Conservation (phyloP, 2,888 invertebrate species). For the Microchrysa polita region DNA sequence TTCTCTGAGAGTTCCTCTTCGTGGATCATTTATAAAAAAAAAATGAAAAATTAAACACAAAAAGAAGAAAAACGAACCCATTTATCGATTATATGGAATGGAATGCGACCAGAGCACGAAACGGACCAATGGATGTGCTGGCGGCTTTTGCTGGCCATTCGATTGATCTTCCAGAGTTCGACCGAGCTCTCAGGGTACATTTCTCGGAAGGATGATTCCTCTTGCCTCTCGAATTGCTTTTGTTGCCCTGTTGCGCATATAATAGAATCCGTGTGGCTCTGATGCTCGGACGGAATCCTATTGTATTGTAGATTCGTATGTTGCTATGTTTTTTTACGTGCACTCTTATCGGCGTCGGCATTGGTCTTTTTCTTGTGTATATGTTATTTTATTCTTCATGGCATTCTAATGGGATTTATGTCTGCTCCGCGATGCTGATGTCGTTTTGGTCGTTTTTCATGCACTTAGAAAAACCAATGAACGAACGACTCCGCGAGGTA, state of each 20-base stretch:
- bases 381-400: slow-evolving; percentile 21
- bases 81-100: slow-evolving; percentile 15
- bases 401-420: slow-evolving; percentile 34
- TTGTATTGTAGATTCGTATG: too few relatives aligned
- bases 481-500: too few relatives aligned
- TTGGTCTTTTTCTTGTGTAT: neutral
- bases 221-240: slow-evolving; percentile 21
- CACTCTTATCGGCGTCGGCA: slow-evolving; percentile 34
- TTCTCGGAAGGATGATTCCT: slow-evolving; percentile 44
- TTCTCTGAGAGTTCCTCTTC: neutral
- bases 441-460: slow-evolving; percentile 35
- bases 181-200: slow-evolving; percentile 12
- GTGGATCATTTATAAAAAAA: slow-evolving; percentile 19
- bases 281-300: too few relatives aligned
- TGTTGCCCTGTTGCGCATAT: too few relatives aligned
- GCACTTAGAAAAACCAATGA: slow-evolving; percentile 23
- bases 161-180: slow-evolving; percentile 48
- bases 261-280: too few relatives aligned
- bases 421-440: neutral
- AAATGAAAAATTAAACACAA: too few relatives aligned
- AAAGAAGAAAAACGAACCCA: too few relatives aligned
- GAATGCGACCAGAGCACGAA: slow-evolving; percentile 3
- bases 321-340: neutral
- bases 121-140: too few relatives aligned
- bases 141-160: slow-evolving; percentile 30